Conservation (phyloP, 2,888 invertebrate genomes). For the Campoletis raptor region DNA sequence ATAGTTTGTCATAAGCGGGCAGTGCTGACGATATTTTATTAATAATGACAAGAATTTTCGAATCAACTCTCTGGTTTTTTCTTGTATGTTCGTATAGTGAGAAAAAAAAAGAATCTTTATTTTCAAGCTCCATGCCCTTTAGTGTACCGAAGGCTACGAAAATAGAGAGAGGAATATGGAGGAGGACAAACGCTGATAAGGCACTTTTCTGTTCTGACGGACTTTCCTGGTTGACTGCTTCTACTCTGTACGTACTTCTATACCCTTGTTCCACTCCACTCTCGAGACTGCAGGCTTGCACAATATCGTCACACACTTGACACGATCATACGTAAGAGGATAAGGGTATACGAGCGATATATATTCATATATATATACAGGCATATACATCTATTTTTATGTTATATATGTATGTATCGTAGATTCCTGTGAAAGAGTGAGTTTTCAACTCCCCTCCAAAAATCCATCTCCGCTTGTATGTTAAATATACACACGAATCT, state of each 20-base stretch:
- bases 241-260: not conserved
- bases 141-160: conserved; percentile 27
- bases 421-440: conserved; percentile 50
- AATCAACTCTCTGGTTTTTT: conserved; percentile 7
- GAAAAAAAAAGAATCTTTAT: conserved; percentile 34
- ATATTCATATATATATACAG: not conserved
- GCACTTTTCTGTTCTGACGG: conserved; percentile 64
- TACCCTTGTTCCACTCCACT: conserved; percentile 54
- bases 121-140: conserved; percentile 37
- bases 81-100: not conserved
- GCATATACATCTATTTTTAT: not conserved
- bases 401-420: not conserved
- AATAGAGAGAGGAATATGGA: conserved; percentile 33
- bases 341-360: conserved; percentile 44
- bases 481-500: conserved; percentile 5
- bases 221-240: conserved; percentile 49
- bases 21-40: too few species aligned
- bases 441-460: conserved; percentile 53
- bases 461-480: conserved; percentile 51
- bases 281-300: conserved; percentile 69
- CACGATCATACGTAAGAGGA: conserved; percentile 50
- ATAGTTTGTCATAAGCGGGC: too few species aligned
- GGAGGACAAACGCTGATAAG: conserved; percentile 64
- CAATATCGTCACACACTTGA: conserved; percentile 69
- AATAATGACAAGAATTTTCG: not conserved